Base-by-base conservation (phyloP, 2,113 vertebrate genomes). In the Nesospiza acunhae region DNA sequence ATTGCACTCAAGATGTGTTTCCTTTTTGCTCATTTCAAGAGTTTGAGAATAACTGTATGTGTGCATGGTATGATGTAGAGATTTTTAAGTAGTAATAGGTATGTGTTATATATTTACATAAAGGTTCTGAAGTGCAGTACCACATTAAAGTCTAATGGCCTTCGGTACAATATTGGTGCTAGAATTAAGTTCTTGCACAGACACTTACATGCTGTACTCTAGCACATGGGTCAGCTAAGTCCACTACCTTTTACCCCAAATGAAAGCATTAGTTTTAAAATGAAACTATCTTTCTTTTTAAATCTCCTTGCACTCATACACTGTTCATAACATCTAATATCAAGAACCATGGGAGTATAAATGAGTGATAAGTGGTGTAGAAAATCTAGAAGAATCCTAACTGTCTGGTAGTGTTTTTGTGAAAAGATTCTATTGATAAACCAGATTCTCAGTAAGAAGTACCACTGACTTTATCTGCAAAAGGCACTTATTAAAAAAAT, bases 161-260 rank as follows among this genome's bases (percentile, higher is more conserved):
- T 83, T 63, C 67, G 11, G 26, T 37, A 72, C 8, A 30, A 10
- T 2, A 27, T 3, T 68, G 19, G 13, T 72, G 50, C 15, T 83
- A 78, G 14, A 8, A 0, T 46, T 47, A 64, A 39, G 12, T 39
- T 84, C 41, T 73, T 26, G 15, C 20, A 49, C 11, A 19, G 35
- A 30, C 13, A 17, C 23, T 60, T 37, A 20, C 35, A 5, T 27
- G 15, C 9, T 26, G 15, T 52, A 10, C 6, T 72, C 7, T 53
- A 31, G 7, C 1, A 1, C 1, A 0, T 27, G 37, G 30, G 13
- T n/a, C 20, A 74, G 41, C 6, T 60, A 56, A 64, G 62, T 22
- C 8, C 44, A 6, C 68, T 59, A 10, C 42, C 6, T 77, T 85
- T 35, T 31, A 44, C 11, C 46, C 10, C 18, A 79, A 85, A 62